Evolutionary conservation across 2,888 invertebrate species (phyloP).

Genomic region (Luffia ferchaultella): DNA sequence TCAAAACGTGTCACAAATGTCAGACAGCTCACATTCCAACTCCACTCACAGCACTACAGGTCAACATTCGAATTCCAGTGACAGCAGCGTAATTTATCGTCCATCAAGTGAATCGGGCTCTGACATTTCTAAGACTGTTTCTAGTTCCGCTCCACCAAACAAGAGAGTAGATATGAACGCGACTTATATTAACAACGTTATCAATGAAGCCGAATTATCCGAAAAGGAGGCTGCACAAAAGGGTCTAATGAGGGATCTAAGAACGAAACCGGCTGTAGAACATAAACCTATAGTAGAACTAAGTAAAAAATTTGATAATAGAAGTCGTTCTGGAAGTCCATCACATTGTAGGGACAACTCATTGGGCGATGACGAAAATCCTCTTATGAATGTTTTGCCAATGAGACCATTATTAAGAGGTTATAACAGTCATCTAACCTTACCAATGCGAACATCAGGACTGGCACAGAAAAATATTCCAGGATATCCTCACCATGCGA

Average conservation of each 20-base stretch:
- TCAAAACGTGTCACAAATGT: slow-evolving; percentile 75
- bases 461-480: slow-evolving; percentile 54
- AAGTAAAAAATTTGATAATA: slow-evolving; percentile 33
- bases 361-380: slow-evolving; percentile 72
- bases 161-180: slow-evolving; percentile 61
- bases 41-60: slow-evolving; percentile 70
- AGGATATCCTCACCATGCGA: slow-evolving; percentile 58
- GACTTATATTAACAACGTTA: slow-evolving; percentile 56
- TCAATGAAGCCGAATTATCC: slow-evolving; percentile 60
- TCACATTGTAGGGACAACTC: slow-evolving; percentile 62
- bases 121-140: slow-evolving; percentile 58
- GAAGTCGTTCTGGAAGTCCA: slow-evolving; percentile 54
- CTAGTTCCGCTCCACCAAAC: slow-evolving; percentile 48
- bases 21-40: slow-evolving; percentile 47
- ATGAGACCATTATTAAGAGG: slow-evolving; percentile 89
- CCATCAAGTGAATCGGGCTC: slow-evolving; percentile 77
- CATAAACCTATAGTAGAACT: slow-evolving; percentile 43
- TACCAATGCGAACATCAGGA: slow-evolving; percentile 70
- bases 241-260: slow-evolving; percentile 30
- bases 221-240: slow-evolving; percentile 56
- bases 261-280: slow-evolving; percentile 31
- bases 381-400: slow-evolving; percentile 83
- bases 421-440: slow-evolving; percentile 79
- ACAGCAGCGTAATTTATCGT: slow-evolving; percentile 77
- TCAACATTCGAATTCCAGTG: slow-evolving; percentile 75